Conservation (phyloP, 2,888 invertebrate species). For the Pollenia angustigena region DNA sequence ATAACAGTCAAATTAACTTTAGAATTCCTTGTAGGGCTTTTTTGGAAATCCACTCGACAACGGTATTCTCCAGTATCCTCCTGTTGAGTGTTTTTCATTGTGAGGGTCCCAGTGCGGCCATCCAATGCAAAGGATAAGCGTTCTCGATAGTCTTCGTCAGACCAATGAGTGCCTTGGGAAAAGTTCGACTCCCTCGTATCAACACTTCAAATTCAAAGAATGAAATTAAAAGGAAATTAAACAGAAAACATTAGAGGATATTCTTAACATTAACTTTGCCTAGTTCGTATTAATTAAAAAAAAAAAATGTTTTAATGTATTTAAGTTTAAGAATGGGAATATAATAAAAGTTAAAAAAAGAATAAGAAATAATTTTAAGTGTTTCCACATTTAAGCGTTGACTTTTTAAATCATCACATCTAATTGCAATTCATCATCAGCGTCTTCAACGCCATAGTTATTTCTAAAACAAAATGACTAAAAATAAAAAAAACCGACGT, state of each 20-base stretch:
- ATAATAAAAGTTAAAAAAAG: constrained; percentile 5
- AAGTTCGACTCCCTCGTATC: constrained; percentile 85
- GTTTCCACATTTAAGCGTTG: constrained; percentile 58
- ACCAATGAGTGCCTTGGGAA: constrained; percentile 86
- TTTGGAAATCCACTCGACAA: constrained; percentile 95
- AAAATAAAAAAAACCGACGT: not conserved
- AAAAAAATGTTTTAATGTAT: too few relatives aligned
- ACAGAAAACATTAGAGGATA: constrained; percentile 8
- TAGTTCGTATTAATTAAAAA: too few relatives aligned
- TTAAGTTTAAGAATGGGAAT: too few relatives aligned
- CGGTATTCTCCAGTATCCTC: constrained; percentile 93
- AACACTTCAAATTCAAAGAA: constrained; percentile 82
- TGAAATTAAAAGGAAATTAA: not conserved
- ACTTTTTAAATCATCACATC: constrained; percentile 53
- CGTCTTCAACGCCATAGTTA: constrained; percentile 34
- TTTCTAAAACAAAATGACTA: constrained; percentile 30
- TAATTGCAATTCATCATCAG: constrained; percentile 76
- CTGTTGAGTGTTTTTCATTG: constrained; percentile 89
- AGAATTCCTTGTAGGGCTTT: constrained; percentile 94
- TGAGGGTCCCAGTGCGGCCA: constrained; percentile 90
- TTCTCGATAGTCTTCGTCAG: constrained; percentile 86
- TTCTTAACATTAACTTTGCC: not conserved
- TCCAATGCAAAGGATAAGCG: constrained; percentile 91
- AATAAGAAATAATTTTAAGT: constrained; percentile 6
- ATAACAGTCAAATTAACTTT: constrained; percentile 95